Base-by-base conservation (phyloP, 2,888 invertebrate genomes). In the Ochropacha duplaris region DNA sequence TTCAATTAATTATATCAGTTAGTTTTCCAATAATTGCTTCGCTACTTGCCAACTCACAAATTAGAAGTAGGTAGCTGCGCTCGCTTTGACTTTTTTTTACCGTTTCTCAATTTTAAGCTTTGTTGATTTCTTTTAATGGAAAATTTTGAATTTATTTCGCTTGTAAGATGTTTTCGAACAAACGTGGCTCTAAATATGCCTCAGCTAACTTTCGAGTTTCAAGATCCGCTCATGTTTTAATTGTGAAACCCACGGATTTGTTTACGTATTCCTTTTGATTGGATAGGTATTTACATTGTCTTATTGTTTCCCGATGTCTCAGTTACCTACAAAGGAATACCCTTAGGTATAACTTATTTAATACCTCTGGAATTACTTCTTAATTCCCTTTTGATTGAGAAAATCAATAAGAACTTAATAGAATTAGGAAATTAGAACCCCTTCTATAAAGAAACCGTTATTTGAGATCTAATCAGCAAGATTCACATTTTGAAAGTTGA, bases 21-120 rank as follows among this genome's bases (percentile, higher is more conserved):
- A 80, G 78, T 80, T 83, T 80, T 80, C 81, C 80, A 75, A 81
- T 85, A 83, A 83, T 83, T 84, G 82, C 78, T 81, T 66, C 68
- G 70, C 69, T 72, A 61, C 74, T 72, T 72, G 70, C 69, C 68
- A 71, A 72, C 76, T 78, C 69, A 68, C 68, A 66, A 72, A 69
- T 71, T 71, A 65, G 60, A 69, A 65, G 60, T 61, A 60, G 52
- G 52, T 16, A 31, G 60, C 50, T 44, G 58, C 57, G 57, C 57
- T 62, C 59, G 57, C 69, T 73, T 77, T 74, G 68, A 75, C 68
- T 71, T 74, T 76, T 73, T 72, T 61, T 65, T 67, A 60, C 67
- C 61, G 69, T 63, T 72, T 68, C 68, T 54, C 60, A 70, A 69
- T 28, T 57, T 68, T 69, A 71, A 69, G 69, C 71, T 74, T 75